Evolutionary conservation across 2,113 vertebrate species (phyloP), one percentile per base, ranked within the genome.

Genomic region (Trachemys scripta): DNA sequence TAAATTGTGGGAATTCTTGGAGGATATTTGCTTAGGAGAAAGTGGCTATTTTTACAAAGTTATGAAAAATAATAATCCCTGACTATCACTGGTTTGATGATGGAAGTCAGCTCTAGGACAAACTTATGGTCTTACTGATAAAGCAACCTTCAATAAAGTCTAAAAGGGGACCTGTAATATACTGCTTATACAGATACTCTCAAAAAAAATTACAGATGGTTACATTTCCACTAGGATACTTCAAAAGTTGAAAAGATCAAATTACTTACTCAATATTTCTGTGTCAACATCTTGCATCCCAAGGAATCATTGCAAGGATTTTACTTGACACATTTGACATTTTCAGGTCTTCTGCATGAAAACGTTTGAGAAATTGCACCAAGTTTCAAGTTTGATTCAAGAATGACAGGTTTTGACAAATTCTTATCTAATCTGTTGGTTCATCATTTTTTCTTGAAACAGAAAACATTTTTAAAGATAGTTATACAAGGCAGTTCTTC

Each of bases 181-280:
- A 25, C 57, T 50, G 1, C 4, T 29, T 59, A 87, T 8, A 14
- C 6, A 75, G 89, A 85, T 80, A 82, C 9, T 49, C 1, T 88
- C 51, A 80, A 47, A 90, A 89, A 56, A 80, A 54, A 53, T 19
- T 81, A 65, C 59, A 38, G 4, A 0, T 42, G 29, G 78, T n/a
- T 88, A 5, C 92, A 47, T 27, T 24, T 2, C 83, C 35, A 82
- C n/a, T 6, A 35, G 10, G 22, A 85, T 93, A 87, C 8, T 82
- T 88, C 42, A 91, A 59, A 78, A 84, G 24, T 78, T 27, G 88
- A 84, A 88, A 72, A 93, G 16, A 90, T 72, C 50, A 91, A 90
- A 95, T 89, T 93, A 86, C 22, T 84, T 82, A 75, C 27, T 75
- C 72, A 65, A 49, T 47, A 50, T 84, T 89, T 94, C 47, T 87